Conservation (phyloP, 2,113 vertebrate genomes). For the Pygoscelis adeliae region DNA sequence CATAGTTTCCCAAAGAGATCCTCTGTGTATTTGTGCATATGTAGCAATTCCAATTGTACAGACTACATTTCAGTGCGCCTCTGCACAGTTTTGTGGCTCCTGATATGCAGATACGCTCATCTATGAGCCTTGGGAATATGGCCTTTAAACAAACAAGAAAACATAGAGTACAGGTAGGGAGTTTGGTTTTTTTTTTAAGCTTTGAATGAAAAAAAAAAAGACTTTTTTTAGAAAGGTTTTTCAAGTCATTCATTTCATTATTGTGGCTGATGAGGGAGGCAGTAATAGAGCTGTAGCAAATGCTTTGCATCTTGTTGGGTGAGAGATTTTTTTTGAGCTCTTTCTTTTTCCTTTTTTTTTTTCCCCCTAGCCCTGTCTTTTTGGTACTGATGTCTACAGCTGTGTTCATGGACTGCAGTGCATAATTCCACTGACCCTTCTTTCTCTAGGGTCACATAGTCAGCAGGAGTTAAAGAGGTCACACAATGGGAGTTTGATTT, state of each 20-base stretch:
- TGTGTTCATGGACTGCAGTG: not conserved
- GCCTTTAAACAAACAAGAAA: conserved; percentile 12
- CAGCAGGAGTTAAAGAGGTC: conserved; percentile 36
- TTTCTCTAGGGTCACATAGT: not conserved
- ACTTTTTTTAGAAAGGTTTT: not conserved
- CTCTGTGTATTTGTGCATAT: not conserved
- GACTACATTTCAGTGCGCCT: not conserved
- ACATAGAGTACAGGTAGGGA: not conserved
- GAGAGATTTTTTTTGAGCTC: not conserved
- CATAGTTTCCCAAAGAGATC: not conserved
- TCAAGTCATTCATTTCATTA: not conserved
- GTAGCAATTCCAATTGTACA: not conserved
- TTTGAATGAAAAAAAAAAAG: not conserved
- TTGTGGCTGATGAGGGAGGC: not conserved
- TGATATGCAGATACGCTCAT: not conserved
- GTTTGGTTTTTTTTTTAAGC: not conserved
- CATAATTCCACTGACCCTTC: conserved; percentile 6
- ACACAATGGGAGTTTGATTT: not conserved
- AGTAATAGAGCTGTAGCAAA: not conserved
- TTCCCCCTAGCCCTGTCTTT: not conserved
- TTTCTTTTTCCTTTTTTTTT: not conserved
- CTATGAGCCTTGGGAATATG: not conserved
- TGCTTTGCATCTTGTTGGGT: not conserved
- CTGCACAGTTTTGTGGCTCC: not conserved
- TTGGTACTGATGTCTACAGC: not conserved